phyloP scores from a whole-genome alignment of 2,797 vertebrate genomes.

The Hippocampus kuda region DNA sequence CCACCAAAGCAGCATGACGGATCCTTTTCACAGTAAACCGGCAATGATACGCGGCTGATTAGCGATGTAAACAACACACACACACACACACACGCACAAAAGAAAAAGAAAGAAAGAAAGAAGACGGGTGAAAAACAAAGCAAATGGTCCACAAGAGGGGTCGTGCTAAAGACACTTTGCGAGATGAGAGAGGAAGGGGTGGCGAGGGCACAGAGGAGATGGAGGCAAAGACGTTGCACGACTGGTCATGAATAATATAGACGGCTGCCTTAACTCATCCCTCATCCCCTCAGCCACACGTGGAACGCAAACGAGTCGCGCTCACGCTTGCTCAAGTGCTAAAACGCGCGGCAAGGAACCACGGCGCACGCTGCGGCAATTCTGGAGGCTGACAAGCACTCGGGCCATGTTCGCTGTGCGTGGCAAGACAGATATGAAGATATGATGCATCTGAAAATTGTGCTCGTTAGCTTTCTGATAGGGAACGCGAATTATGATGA shows the following conservation, averaged over 20 bases:
- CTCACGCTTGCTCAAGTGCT: background rate
- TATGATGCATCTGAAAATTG: too few relatives aligned
- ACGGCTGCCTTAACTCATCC: constrained; percentile 23
- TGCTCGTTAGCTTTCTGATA: too few relatives aligned
- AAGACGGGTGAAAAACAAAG: constrained; percentile 7
- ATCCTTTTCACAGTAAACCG: constrained; percentile 1
- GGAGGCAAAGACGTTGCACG: constrained; percentile 15
- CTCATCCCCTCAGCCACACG: constrained; percentile 18
- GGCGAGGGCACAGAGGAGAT: constrained; percentile 14
- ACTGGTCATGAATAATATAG: constrained; percentile 42
- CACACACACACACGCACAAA: too few relatives aligned
- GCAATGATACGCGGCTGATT: background rate
- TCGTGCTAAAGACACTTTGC: constrained; percentile 9
- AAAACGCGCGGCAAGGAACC: background rate
- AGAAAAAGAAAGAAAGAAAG: background rate
- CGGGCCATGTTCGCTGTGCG: background rate
- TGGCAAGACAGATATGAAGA: too few relatives aligned
- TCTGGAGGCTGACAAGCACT: background rate
- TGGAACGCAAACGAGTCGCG: constrained; percentile 7
- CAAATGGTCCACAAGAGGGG: constrained; percentile 13
- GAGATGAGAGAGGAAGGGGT: constrained; percentile 2
- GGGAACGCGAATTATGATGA: too few relatives aligned
- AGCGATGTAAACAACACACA: constrained; percentile 4
- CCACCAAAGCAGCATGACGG: background rate
- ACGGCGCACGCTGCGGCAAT: background rate